phyloP scores from a whole-genome alignment of 2,797 vertebrate species.

The Hafferia zeledoni region DNA sequence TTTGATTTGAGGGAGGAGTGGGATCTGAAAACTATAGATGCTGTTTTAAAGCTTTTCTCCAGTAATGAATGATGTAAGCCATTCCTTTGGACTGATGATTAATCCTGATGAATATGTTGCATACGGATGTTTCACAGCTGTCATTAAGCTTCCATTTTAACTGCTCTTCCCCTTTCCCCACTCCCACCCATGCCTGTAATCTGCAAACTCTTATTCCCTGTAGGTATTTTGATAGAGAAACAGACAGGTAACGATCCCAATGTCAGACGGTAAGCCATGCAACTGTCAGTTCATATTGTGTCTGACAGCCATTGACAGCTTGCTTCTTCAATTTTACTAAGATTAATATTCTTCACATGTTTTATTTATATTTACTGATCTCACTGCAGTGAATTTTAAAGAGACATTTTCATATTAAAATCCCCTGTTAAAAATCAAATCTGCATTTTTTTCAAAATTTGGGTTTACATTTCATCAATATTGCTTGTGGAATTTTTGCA shows the following conservation, averaged over 20 bases:
- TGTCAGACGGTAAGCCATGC: constrained; percentile 61
- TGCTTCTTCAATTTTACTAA: constrained; percentile 65
- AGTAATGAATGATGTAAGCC: constrained; percentile 28
- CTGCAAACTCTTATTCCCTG: constrained; percentile 60
- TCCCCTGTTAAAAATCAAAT: background rate
- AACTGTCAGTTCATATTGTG: constrained; percentile 65
- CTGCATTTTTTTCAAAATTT: constrained; percentile 10
- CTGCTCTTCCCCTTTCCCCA: constrained; percentile 2
- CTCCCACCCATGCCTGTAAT: constrained; percentile 53
- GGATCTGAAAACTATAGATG: constrained; percentile 10
- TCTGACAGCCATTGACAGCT: constrained; percentile 68
- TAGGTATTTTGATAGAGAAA: constrained; percentile 61
- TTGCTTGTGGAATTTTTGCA: background rate
- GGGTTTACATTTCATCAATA: background rate
- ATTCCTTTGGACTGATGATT: constrained; percentile 55
- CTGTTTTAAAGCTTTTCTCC: constrained; percentile 5
- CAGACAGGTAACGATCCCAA: constrained; percentile 60
- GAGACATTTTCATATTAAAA: constrained; percentile 13
- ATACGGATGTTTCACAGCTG: constrained; percentile 45
- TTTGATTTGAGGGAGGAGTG: background rate
- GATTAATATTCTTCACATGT: constrained; percentile 66
- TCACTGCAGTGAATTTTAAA: constrained; percentile 8
- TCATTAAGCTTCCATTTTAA: constrained; percentile 57
- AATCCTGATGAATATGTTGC: constrained; percentile 60
- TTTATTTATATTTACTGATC: constrained; percentile 65